Conservation (phyloP, 2,888 invertebrate species). For the Beris morrisii region DNA sequence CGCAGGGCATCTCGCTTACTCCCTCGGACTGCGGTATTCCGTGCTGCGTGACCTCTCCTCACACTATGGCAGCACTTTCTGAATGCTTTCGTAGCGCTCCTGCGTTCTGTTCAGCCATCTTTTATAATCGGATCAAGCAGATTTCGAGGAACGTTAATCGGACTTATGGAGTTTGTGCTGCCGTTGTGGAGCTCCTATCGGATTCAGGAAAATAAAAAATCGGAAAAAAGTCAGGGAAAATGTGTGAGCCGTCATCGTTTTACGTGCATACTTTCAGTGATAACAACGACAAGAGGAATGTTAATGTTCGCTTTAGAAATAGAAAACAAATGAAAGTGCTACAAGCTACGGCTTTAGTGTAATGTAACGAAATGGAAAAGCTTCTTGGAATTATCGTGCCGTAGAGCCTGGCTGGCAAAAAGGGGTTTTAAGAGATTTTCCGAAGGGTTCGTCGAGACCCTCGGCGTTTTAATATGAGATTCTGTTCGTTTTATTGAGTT, state of each 20-base stretch:
- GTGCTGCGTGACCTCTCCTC: too few species aligned
- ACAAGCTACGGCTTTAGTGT: not conserved
- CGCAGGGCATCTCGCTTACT: too few species aligned
- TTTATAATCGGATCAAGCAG: conserved; percentile 39
- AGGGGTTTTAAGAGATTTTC: not conserved
- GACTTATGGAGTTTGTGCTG: conserved; percentile 33
- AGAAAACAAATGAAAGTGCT: conserved; percentile 25
- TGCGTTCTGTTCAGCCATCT: conserved; percentile 21
- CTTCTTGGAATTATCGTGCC: not conserved
- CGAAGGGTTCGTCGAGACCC: not conserved
- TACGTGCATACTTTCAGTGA: conserved; percentile 33
- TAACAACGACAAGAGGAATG: conserved; percentile 33
- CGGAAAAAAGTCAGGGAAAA: conserved; percentile 16
- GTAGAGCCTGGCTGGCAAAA: conserved; percentile 9
- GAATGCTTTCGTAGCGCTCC: conserved; percentile 1
- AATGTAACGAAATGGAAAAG: conserved; percentile 15
- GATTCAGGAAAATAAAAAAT: not conserved
- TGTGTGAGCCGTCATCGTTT: conserved; percentile 17
- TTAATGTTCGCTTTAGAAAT: conserved; percentile 23
- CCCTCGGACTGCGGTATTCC: too few species aligned
- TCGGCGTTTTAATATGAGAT: too few species aligned
- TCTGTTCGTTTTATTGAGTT: too few species aligned
- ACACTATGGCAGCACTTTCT: too few species aligned
- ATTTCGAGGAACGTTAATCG: conserved; percentile 36
- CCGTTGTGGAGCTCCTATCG: not conserved